Percentiles rank a stretch among this genome's conserved stretches.
phyloP scores from a whole-genome alignment of 2,113 vertebrate genomes.

The Hypanus sabinus region DNA sequence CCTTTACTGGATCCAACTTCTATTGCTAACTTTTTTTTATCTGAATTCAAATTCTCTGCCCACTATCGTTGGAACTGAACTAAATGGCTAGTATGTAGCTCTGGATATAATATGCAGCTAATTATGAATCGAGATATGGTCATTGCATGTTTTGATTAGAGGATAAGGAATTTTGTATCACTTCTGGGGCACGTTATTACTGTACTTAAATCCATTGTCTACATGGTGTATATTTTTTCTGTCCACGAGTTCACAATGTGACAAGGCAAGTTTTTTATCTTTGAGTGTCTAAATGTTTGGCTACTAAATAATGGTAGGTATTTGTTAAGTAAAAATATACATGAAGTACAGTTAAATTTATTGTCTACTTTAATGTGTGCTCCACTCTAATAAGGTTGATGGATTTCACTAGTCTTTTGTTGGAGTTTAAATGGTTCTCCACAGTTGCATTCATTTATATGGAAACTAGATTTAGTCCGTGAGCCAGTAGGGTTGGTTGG shows the following conservation, averaged over 20 bases:
- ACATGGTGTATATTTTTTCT: not conserved
- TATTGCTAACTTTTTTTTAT: not conserved
- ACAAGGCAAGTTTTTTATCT: not conserved
- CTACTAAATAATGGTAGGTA: not conserved
- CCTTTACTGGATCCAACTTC: not conserved
- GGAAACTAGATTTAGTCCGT: not conserved
- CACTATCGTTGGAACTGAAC: not conserved
- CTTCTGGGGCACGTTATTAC: not conserved
- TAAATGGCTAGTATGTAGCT: not conserved
- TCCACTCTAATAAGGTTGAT: not conserved
- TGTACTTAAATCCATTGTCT: not conserved
- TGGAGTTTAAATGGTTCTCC: not conserved
- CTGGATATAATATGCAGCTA: not conserved
- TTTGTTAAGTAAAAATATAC: not conserved
- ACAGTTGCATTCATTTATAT: not conserved
- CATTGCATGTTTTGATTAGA: not conserved
- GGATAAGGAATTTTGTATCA: not conserved
- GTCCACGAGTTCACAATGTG: not conserved
- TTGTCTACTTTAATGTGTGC: not conserved
- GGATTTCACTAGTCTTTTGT: not conserved
- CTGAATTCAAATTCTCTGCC: not conserved
- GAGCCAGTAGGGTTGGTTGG: too few relatives aligned
- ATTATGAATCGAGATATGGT: not conserved
- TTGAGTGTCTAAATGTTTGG: not conserved
- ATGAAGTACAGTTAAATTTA: not conserved